Conservation (phyloP, 2,888 invertebrate genomes). For the Lasioglossum leucozonium region DNA sequence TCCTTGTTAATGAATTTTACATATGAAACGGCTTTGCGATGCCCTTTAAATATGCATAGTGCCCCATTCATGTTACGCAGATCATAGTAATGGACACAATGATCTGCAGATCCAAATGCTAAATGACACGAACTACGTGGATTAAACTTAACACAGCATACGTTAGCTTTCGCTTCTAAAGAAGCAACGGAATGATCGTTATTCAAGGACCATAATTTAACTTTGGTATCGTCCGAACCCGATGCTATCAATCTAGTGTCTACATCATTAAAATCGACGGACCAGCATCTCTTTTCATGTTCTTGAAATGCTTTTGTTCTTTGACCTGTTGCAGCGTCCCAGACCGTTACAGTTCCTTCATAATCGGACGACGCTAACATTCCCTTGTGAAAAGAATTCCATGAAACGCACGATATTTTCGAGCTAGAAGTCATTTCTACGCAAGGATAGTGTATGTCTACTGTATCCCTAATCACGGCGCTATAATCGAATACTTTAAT, state of each 20-base stretch:
- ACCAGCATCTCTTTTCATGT: slow-evolving; percentile 98
- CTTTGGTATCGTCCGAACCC: slow-evolving; percentile 96
- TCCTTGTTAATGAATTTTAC: slow-evolving; percentile 94
- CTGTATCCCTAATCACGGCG: slow-evolving; percentile 92
- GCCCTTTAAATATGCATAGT: slow-evolving; percentile 93
- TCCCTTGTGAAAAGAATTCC: slow-evolving; percentile 96
- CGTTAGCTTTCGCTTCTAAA: slow-evolving; percentile 96
- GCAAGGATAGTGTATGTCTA: slow-evolving; percentile 96
- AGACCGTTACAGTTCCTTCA: slow-evolving; percentile 96
- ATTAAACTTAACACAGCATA: slow-evolving; percentile 97
- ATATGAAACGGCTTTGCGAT: slow-evolving; percentile 97
- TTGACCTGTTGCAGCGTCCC: slow-evolving; percentile 94
- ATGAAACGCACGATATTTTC: slow-evolving; percentile 97
- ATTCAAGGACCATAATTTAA: slow-evolving; percentile 96
- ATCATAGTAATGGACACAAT: slow-evolving; percentile 98
- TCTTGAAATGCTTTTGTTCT: slow-evolving; percentile 92
- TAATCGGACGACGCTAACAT: slow-evolving; percentile 97
- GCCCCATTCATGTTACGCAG: slow-evolving; percentile 93
- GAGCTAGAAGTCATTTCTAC: slow-evolving; percentile 96
- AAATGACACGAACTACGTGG: slow-evolving; percentile 94
- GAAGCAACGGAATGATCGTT: slow-evolving; percentile 94
- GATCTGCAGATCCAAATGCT: slow-evolving; percentile 98
- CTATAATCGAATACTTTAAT: slow-evolving; percentile 97
- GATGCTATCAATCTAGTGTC: slow-evolving; percentile 96
- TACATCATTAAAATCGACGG: slow-evolving; percentile 96